Conservation (phyloP, 2,113 vertebrate genomes). For the Atherinomorus stipes region DNA sequence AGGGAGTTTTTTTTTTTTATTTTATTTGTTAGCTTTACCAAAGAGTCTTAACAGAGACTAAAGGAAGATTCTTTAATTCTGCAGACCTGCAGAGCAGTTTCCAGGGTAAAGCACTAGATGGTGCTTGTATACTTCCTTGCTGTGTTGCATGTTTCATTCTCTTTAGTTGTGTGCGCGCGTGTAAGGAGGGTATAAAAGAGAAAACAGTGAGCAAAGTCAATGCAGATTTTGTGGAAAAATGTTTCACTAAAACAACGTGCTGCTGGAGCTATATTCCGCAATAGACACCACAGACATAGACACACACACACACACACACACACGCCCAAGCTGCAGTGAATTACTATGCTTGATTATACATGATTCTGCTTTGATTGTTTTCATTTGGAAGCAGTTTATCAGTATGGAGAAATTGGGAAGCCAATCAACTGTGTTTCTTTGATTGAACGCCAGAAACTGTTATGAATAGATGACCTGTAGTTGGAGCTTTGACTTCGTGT, state of each 20-base stretch:
- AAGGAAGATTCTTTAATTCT: not conserved
- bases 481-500: slow-evolving; percentile 14
- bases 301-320: slow-evolving; percentile 15
- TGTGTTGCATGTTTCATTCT: slow-evolving; percentile 49
- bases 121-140: slow-evolving; percentile 90
- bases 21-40: not conserved
- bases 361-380: slow-evolving; percentile 72
- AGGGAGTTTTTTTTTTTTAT: too few relatives aligned
- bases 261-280: slow-evolving; percentile 35
- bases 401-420: slow-evolving; percentile 44
- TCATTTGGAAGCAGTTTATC: slow-evolving; percentile 72
- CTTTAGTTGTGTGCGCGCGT: slow-evolving; percentile 46
- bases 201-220: slow-evolving; percentile 36
- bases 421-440: slow-evolving; percentile 65
- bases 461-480: slow-evolving; percentile 43
- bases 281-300: slow-evolving; percentile 22
- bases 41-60: not conserved
- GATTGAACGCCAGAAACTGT: slow-evolving; percentile 60
- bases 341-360: slow-evolving; percentile 66
- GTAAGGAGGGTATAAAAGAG: slow-evolving; percentile 39
- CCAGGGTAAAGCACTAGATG: slow-evolving; percentile 93
- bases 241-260: slow-evolving; percentile 28
- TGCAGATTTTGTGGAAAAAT: slow-evolving; percentile 51
- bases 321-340: slow-evolving; percentile 47
- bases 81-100: slow-evolving; percentile 80